Base-by-base conservation (phyloP, 2,113 vertebrate species). In the Tachysurus vachellii region DNA sequence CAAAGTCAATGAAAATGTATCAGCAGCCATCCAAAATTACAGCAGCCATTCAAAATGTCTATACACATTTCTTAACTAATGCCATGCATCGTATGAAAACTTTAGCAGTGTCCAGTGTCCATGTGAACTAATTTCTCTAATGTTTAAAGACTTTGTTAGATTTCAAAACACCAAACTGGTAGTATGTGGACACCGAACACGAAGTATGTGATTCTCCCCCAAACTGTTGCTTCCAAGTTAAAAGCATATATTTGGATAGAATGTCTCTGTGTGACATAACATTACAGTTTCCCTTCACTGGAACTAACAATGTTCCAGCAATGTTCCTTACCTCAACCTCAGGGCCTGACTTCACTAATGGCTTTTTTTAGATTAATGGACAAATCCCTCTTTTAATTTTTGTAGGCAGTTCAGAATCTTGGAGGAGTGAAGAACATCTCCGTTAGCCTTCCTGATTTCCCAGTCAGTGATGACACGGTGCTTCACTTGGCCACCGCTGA, bases 401-500 rank as follows among this genome's bases (percentile, higher is more conserved):
- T 19, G 14, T 59, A n/a, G 54, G 87, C 96, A 88, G 92, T 97
- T 86, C 88, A 93, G 36, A 89, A 94, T 79, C 93, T 97, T 0
- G 96, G 95, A 0, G 96, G 95, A 2, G 85, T 97, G 61, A 89
- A 89, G n/a, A 94, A 91, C 88, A 94, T 97, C 90, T 66, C 53
- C 31, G 95, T 68, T 0, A 61, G 93, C 68, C 95, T 94, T 36
- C 96, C 96, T 0, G 93, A 96, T 54, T 97, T 96, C 96, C 96
- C 95, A 0, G 92, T 96, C 88, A 96, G 96, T 11, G 96, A 96
- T 0, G 96, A 97, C 94, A 96, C 96, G 0, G 88, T 97, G 23
- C 93, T 96, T 66, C 96, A 97, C 90, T 93, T 96, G 0, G 96
- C 96, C 0, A 97, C 96, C 0, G 95, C 95, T 0, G 96, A 97